Conservation (phyloP, 2,113 vertebrate species). For the Ageneiosus marmoratus region DNA sequence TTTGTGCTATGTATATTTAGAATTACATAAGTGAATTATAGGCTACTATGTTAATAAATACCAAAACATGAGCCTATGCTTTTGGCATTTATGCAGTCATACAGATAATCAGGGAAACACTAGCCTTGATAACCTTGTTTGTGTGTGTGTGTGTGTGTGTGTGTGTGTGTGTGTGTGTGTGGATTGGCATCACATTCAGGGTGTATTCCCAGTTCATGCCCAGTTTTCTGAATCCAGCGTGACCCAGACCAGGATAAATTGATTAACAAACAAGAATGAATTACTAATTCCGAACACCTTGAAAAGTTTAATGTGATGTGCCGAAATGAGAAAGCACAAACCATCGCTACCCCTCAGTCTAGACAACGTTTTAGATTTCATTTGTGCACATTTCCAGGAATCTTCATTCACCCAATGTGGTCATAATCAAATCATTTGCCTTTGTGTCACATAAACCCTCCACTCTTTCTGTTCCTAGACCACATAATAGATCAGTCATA, state of each 20-base stretch:
- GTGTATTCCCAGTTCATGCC: background rate
- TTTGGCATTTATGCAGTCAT: too few species aligned
- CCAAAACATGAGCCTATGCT: too few species aligned
- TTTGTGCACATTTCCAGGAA: constrained; percentile 11
- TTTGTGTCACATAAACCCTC: constrained; percentile 5
- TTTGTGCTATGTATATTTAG: too few species aligned
- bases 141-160: too few species aligned
- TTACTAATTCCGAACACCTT: background rate
- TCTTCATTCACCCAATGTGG: background rate
- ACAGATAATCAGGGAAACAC: too few species aligned
- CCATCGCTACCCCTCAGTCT: background rate
- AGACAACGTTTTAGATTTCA: constrained; percentile 1
- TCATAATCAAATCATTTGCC: background rate
- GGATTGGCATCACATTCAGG: background rate
- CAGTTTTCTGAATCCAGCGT: background rate
- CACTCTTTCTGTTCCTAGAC: background rate
- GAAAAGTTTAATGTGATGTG: background rate
- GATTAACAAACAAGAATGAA: background rate
- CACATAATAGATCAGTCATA: constrained; percentile 7
- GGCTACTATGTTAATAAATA: too few species aligned
- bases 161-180: background rate
- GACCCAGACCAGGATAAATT: background rate
- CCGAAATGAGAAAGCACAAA: background rate
- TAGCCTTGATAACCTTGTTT: too few species aligned
- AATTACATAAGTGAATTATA: too few species aligned